phyloP scores from a whole-genome alignment of 1,140 invertebrate species.

The Brachionus paranguensis region DNA sequence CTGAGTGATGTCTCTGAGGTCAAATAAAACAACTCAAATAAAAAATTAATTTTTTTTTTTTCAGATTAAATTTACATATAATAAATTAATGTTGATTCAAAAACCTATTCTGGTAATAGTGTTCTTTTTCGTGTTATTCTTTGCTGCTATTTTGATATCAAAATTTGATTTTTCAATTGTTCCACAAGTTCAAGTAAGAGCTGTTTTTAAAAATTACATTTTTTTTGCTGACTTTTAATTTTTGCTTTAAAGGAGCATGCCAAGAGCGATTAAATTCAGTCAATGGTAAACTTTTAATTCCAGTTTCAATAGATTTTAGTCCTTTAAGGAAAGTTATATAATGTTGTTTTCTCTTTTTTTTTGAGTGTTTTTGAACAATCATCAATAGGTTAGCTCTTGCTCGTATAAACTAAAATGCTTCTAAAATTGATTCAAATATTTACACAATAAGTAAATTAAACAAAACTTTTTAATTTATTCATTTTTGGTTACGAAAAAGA shows the following conservation, averaged over 20 bases:
- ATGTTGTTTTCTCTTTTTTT: neutral
- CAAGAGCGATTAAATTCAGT: neutral
- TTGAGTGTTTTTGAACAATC: neutral
- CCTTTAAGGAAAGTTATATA: neutral
- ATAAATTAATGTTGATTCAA: conserved; percentile 4
- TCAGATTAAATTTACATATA: conserved; percentile 6
- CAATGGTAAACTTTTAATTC: neutral
- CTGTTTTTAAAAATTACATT: neutral
- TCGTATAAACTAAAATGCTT: neutral
- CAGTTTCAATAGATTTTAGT: neutral
- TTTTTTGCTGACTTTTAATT: neutral
- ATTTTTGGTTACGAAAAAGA: neutral
- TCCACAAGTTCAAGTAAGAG: conserved; percentile 17
- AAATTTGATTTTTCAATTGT: conserved; percentile 28
- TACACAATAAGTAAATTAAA: neutral
- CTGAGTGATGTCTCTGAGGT: conserved; percentile 20
- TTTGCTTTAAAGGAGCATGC: neutral
- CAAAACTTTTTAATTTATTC: neutral
- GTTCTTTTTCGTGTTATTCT: conserved; percentile 29
- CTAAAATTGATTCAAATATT: neutral
- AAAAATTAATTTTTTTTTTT: neutral
- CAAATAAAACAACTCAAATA: neutral
- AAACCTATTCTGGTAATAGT: conserved; percentile 27
- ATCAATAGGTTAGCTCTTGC: neutral
- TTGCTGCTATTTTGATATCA: neutral